phyloP scores from a whole-genome alignment of 1,140 invertebrate species.

The Lasioglossum albipes region DNA sequence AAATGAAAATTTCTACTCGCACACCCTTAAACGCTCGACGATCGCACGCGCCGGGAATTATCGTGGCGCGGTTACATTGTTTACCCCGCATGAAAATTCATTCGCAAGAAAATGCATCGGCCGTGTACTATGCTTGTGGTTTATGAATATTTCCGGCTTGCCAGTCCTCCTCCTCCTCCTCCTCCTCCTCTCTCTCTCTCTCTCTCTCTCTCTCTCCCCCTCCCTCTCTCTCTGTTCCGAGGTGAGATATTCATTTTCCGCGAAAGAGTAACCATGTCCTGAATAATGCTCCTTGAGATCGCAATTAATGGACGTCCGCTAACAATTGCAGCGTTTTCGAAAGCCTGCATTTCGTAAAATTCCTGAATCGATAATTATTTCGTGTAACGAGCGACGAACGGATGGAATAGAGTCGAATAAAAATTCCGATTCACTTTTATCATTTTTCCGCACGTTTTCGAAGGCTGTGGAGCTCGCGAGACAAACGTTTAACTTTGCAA shows the following conservation, averaged over 20 bases:
- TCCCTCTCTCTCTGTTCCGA: not conserved
- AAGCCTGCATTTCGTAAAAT: not conserved
- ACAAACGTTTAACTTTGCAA: no score
- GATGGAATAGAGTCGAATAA: no score
- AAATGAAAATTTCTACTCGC: not conserved
- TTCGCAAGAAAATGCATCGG: not conserved
- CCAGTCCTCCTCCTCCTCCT: no score
- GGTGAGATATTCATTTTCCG: not conserved
- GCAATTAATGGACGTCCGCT: not conserved
- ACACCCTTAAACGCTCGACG: not conserved
- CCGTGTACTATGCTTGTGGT: not conserved
- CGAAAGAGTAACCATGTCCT: not conserved
- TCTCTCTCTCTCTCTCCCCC: no score
- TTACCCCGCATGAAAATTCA: conserved; percentile 1
- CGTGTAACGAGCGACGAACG: not conserved
- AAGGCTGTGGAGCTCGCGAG: no score
- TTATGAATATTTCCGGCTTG: not conserved
- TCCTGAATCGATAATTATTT: not conserved
- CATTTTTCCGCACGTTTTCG: no score
- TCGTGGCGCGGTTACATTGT: not conserved
- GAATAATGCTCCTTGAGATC: not conserved
- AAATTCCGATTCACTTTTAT: no score
- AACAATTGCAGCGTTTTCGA: not conserved
- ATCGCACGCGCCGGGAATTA: not conserved
- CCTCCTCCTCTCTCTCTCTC: no score